Conservation (phyloP, 2,888 invertebrate species). For the Pheosia tremula region DNA sequence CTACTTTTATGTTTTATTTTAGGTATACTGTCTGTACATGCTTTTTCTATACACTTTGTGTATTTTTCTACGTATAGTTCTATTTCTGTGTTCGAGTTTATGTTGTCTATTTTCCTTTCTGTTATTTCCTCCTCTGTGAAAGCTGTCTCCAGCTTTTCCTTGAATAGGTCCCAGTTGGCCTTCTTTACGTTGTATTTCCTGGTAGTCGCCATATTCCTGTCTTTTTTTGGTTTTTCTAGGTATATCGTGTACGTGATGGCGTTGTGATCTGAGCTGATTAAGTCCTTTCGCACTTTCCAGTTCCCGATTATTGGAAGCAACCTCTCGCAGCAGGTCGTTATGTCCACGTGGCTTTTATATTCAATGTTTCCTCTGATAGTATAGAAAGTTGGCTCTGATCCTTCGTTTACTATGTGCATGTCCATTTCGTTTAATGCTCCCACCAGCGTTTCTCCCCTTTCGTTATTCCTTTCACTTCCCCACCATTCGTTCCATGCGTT, state of each 20-base stretch:
- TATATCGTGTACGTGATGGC: slow-evolving; percentile 26
- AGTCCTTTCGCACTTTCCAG: slow-evolving; percentile 20
- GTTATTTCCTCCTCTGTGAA: neutral
- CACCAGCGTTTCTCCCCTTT: slow-evolving; percentile 21
- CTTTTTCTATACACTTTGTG: slow-evolving; percentile 9
- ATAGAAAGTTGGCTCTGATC: slow-evolving; percentile 34
- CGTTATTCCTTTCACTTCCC: slow-evolving; percentile 17
- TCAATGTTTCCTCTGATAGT: slow-evolving; percentile 19
- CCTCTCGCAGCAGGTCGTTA: slow-evolving; percentile 30
- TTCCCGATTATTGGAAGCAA: slow-evolving; percentile 15
- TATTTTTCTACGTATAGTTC: neutral
- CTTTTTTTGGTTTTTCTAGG: slow-evolving; percentile 9
- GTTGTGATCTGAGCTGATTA: slow-evolving; percentile 33
- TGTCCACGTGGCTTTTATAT: slow-evolving; percentile 30
- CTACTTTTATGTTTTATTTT: slow-evolving; percentile 6
- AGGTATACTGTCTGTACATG: slow-evolving; percentile 13
- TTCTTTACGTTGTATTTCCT: slow-evolving; percentile 27
- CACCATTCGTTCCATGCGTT: slow-evolving; percentile 32
- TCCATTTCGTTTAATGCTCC: slow-evolving; percentile 17
- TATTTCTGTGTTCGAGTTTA: slow-evolving; percentile 2
- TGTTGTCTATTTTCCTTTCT: neutral
- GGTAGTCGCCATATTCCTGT: slow-evolving; percentile 11
- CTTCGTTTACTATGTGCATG: slow-evolving; percentile 34
- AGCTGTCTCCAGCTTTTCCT: slow-evolving; percentile 18
- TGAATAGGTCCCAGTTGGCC: slow-evolving; percentile 29